phyloP scores from a whole-genome alignment of 2,113 vertebrate species.

The Peromyscus polionotus region DNA sequence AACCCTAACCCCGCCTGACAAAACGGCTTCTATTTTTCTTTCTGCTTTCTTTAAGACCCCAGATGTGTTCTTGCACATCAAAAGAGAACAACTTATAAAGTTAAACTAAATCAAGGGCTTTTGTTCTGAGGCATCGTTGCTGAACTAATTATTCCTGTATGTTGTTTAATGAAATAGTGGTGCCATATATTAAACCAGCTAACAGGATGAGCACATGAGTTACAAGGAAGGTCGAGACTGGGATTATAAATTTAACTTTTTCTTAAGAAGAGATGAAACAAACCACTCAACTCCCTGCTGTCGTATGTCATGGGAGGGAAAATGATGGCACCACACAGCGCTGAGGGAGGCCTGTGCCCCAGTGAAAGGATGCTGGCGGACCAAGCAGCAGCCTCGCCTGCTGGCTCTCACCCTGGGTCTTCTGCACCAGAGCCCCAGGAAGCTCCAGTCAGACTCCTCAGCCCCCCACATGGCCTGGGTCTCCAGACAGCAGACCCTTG shows the following conservation, averaged over 20 bases:
- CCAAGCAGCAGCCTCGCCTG: conserved; percentile 56
- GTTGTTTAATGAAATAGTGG: conserved; percentile 91
- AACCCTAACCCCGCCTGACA: conserved; percentile 83
- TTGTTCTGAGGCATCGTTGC: conserved; percentile 91
- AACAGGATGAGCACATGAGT: conserved; percentile 89
- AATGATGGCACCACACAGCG: conserved; percentile 81
- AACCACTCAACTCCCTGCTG: conserved; percentile 87
- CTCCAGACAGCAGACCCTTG: conserved; percentile 5
- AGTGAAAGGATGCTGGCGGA: conserved; percentile 30
- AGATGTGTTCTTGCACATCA: conserved; percentile 91
- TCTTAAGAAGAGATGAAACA: conserved; percentile 90
- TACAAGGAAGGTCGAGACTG: conserved; percentile 89
- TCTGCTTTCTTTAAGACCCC: conserved; percentile 90
- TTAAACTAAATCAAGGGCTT: conserved; percentile 90
- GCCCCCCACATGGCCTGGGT: not conserved
- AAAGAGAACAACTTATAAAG: conserved; percentile 90
- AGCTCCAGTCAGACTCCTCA: not conserved
- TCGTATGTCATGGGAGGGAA: conserved; percentile 84
- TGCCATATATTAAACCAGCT: conserved; percentile 89
- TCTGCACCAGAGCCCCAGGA: conserved; percentile 2
- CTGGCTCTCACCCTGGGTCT: conserved; percentile 66
- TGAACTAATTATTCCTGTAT: conserved; percentile 93
- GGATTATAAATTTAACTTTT: conserved; percentile 90
- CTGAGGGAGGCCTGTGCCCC: conserved; percentile 60
- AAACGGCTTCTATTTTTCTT: conserved; percentile 89